Evolutionary conservation across 2,888 invertebrate species (phyloP).

Genomic region (Apomyelois bistriatella): DNA sequence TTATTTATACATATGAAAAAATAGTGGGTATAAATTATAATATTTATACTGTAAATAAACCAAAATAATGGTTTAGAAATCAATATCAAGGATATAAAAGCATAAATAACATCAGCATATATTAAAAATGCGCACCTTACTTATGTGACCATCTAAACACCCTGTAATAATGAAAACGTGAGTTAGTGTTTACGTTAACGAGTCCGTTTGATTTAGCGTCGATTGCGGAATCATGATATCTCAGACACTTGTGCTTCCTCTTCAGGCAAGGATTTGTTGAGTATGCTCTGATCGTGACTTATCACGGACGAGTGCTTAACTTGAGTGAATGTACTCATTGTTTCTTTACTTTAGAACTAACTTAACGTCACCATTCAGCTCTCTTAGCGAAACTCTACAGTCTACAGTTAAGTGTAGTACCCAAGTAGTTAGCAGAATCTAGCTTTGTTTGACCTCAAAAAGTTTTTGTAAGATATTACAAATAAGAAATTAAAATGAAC

Average conservation of each 20-base stretch:
- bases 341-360: constrained; percentile 7
- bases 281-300: constrained; percentile 36
- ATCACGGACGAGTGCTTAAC: constrained; percentile 22
- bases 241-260: constrained; percentile 40
- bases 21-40: no score
- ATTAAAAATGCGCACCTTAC: neutral
- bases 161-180: constrained; percentile 31
- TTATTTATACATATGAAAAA: no score
- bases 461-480: no score
- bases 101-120: neutral
- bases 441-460: no score
- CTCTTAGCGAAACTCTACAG: neutral
- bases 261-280: constrained; percentile 37
- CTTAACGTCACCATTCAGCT: neutral
- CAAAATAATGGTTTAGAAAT: no score
- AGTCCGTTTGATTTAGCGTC: constrained; percentile 44
- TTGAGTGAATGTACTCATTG: constrained; percentile 2
- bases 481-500: no score
- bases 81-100: no score
- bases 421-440: neutral
- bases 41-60: no score
- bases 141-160: constrained; percentile 9
- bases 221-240: constrained; percentile 45
- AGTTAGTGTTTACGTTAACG: constrained; percentile 39
- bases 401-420: no score